phyloP scores from a whole-genome alignment of 2,113 vertebrate genomes.

The Addax nasomaculatus region DNA sequence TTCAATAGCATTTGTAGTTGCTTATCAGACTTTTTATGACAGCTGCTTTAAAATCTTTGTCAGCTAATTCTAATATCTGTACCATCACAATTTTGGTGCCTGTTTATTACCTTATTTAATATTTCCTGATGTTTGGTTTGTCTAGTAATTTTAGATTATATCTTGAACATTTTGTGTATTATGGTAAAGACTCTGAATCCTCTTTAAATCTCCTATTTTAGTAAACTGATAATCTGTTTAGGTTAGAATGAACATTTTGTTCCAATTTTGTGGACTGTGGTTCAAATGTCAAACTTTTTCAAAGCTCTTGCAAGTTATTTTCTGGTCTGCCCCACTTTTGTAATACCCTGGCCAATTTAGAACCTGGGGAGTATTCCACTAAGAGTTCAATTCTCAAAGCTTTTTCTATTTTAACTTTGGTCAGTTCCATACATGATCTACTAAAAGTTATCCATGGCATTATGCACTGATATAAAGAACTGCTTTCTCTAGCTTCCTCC shows the following conservation, averaged over 20 bases:
- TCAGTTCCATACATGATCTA: neutral
- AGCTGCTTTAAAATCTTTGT: neutral
- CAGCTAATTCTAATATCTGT: neutral
- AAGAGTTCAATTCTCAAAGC: neutral
- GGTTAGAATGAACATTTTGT: neutral
- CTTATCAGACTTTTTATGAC: neutral
- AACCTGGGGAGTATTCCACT: neutral
- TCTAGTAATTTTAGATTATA: neutral
- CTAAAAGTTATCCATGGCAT: neutral
- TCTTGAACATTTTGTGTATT: neutral
- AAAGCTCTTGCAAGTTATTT: neutral
- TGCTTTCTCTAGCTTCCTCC: neutral
- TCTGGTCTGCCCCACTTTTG: neutral
- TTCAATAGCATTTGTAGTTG: neutral
- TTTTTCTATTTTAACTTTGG: neutral
- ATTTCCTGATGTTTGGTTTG: neutral
- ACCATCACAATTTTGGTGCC: neutral
- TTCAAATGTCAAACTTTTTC: neutral
- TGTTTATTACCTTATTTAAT: neutral
- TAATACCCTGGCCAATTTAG: neutral
- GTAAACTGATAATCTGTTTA: neutral
- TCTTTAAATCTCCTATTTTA: constrained; percentile 8
- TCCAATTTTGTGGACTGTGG: neutral
- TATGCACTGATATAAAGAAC: neutral
- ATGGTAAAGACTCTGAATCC: neutral